Evolutionary conservation across 2,888 invertebrate genomes (phyloP), one percentile per base, ranked within the genome.

Genomic region (Nomada fucata): DNA sequence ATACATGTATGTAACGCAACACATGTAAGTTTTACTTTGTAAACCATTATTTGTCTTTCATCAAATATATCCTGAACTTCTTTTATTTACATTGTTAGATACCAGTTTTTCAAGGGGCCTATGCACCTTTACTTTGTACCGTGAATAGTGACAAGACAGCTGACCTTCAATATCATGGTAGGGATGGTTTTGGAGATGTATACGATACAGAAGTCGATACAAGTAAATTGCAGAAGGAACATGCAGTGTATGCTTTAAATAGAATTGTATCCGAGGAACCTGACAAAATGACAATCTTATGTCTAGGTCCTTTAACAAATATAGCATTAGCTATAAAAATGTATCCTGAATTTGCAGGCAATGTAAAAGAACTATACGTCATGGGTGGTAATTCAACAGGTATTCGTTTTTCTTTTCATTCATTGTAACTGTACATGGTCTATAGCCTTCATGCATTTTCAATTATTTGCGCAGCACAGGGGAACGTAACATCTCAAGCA

Each of bases 301-400:
- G 96, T 53, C 92, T 97, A 36, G 98, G 96, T 0, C 96, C 98
- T 0, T 92, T 98, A 42, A 98, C 98, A 0, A 98, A 98, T 90
- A 94, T 97, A 61, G 98, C 97, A 0, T 90, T 97, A 79, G 96
- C 97, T 1, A 94, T 96, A 2, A 95, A 96, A 89, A 92, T 97
- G 89, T 97, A 96, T 88, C 95, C 96, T 0, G 91, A 95, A 5
- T 96, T 98, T 90, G 92, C 95, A 0, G 90, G 94, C 26, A 95
- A 96, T 82, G 93, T 97, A 0, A 96, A 96, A 81, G 96, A 96
- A 60, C 94, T 97, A 52, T 96, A 95, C 91, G 95, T 97, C 4
- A 97, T 97, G 95, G 98, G 97, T 11, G 97, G 98, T 79, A 97
- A 97, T 93, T 95, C 95, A 85, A 94, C 95, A 88, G 96, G 97